Evolutionary conservation across 2,113 vertebrate species (phyloP).

Genomic region (Tragulus kanchil): DNA sequence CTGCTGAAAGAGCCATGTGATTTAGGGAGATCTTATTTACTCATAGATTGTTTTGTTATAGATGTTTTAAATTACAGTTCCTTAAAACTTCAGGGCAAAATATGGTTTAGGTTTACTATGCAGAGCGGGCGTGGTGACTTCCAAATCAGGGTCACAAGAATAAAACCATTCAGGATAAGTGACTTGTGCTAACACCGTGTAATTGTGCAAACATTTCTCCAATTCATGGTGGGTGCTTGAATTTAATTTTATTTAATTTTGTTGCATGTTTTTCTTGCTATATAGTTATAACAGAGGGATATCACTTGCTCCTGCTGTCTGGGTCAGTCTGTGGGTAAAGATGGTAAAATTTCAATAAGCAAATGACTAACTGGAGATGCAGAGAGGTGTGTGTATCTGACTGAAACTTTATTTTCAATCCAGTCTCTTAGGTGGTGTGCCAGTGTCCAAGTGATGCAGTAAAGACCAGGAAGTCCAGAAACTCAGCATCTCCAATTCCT

Average conservation of each 20-base stretch:
- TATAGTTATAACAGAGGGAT: background rate
- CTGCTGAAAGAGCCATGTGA: conserved; percentile 51
- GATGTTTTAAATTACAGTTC: conserved; percentile 67
- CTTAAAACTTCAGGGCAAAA: conserved; percentile 76
- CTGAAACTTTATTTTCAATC: background rate
- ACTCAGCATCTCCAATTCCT: background rate
- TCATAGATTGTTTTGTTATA: conserved; percentile 55
- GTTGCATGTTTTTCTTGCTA: background rate
- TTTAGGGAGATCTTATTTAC: conserved; percentile 49
- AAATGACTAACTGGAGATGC: background rate
- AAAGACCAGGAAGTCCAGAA: background rate
- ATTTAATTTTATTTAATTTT: conserved; percentile 59
- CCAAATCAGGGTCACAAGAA: conserved; percentile 74
- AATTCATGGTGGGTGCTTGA: conserved; percentile 60
- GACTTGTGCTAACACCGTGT: background rate
- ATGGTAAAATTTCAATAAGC: background rate
- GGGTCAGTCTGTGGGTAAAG: background rate
- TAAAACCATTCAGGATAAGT: conserved; percentile 60
- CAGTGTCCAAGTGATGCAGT: background rate
- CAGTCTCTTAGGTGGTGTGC: background rate
- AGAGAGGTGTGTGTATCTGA: background rate
- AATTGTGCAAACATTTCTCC: conserved; percentile 43
- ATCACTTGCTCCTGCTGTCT: background rate
- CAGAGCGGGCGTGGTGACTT: background rate
- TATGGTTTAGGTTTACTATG: conserved; percentile 60